Percentiles rank a stretch among this genome's conserved stretches.
Conservation (phyloP, 2,888 invertebrate species). For the Byasa hedistus region DNA sequence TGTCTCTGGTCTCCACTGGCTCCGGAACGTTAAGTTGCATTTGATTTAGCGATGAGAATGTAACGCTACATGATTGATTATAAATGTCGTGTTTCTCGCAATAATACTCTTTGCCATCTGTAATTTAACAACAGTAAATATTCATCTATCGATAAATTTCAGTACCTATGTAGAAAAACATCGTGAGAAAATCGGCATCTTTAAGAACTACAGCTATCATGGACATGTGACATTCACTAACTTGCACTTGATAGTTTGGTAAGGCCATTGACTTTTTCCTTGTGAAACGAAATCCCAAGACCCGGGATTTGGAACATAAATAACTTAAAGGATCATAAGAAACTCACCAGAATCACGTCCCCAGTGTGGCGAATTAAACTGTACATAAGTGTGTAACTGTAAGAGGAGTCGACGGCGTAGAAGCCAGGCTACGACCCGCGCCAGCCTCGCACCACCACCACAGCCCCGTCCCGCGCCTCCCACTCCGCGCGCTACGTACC, state of each 20-base stretch:
- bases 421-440: slow-evolving; percentile 95
- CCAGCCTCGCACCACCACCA: slow-evolving; percentile 54
- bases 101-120: slow-evolving; percentile 74
- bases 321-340: neutral
- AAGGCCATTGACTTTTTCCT: no score
- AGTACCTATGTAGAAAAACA: no score
- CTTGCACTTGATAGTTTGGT: no score
- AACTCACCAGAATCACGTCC: slow-evolving; percentile 63
- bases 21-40: slow-evolving; percentile 64
- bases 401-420: slow-evolving; percentile 91
- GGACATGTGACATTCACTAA: no score
- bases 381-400: slow-evolving; percentile 96
- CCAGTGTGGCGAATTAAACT: slow-evolving; percentile 84
- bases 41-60: slow-evolving; percentile 68
- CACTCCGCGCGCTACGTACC: slow-evolving; percentile 72
- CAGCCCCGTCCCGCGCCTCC: slow-evolving; percentile 48
- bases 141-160: no score
- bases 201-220: no score
- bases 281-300: no score
- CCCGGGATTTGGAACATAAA: no score
- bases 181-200: no score
- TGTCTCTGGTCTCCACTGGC: slow-evolving; percentile 64
- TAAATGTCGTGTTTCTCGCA: slow-evolving; percentile 75
- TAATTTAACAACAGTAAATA: slow-evolving; percentile 30
- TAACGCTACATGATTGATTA: slow-evolving; percentile 68